Conservation (phyloP, 2,113 vertebrate species). For the Amphilophus citrinellus region DNA sequence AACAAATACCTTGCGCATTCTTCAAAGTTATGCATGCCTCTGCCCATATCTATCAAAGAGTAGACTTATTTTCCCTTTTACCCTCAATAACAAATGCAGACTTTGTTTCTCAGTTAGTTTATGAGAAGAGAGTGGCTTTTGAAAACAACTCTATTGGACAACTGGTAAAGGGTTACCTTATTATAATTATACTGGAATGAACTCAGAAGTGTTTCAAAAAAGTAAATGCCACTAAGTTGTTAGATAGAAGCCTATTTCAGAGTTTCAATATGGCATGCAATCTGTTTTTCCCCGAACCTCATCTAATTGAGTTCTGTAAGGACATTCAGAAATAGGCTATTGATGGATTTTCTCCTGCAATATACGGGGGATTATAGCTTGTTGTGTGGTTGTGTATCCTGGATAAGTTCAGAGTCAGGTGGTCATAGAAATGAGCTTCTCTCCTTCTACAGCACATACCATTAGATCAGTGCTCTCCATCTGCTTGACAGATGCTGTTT, state of each 20-base stretch:
- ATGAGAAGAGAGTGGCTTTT: constrained; percentile 19
- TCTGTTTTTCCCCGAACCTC: constrained; percentile 25
- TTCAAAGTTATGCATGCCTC: neutral
- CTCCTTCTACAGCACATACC: constrained; percentile 34
- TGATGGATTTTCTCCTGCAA: constrained; percentile 61
- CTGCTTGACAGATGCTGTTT: constrained; percentile 60
- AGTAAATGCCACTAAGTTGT: constrained; percentile 21
- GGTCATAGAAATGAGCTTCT: constrained; percentile 45
- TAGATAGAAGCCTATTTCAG: constrained; percentile 9
- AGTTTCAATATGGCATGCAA: constrained; percentile 37
- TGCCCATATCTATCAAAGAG: neutral
- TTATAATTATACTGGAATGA: neutral
- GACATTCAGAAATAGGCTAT: constrained; percentile 51
- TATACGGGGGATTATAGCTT: constrained; percentile 57
- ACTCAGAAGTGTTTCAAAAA: constrained; percentile 26
- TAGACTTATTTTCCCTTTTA: neutral
- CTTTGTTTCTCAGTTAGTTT: neutral
- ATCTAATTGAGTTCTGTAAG: constrained; percentile 50
- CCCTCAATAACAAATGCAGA: neutral
- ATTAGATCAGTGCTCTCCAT: constrained; percentile 54
- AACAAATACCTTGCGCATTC: neutral
- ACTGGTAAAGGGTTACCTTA: neutral
- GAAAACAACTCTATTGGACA: neutral
- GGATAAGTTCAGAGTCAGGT: constrained; percentile 54
- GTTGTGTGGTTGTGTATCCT: constrained; percentile 39